Evolutionary conservation across 2,888 invertebrate species (phyloP).

Genomic region (Lathronympha strigana): DNA sequence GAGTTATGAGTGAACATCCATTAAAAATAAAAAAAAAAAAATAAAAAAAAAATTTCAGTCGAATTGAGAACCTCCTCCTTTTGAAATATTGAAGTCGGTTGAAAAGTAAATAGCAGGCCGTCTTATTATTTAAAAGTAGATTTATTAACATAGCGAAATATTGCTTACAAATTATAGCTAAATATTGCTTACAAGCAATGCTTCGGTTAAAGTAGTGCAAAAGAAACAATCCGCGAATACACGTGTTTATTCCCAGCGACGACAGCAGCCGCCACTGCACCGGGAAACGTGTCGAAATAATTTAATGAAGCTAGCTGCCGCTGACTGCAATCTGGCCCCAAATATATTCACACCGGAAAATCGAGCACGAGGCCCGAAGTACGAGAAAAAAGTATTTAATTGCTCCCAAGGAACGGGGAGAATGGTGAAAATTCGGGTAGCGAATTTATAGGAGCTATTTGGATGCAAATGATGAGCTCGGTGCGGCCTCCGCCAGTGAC

Average conservation of each 20-base stretch:
- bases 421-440: slow-evolving; percentile 82
- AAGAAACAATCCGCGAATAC: not conserved
- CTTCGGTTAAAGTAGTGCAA: no score
- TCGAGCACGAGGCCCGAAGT: slow-evolving; percentile 62
- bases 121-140: no score
- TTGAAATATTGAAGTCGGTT: no score
- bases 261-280: slow-evolving; percentile 35
- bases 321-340: slow-evolving; percentile 72
- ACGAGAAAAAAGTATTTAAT: slow-evolving; percentile 81
- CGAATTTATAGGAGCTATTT: slow-evolving; percentile 83
- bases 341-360: slow-evolving; percentile 75
- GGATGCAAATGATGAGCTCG: slow-evolving; percentile 82
- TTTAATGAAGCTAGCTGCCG: slow-evolving; percentile 68
- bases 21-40: no score
- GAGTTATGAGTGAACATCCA: no score
- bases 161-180: not conserved
- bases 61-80: no score
- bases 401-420: slow-evolving; percentile 79
- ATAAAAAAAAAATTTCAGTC: no score
- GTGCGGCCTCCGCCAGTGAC: slow-evolving; percentile 68
- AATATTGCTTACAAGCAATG: no score
- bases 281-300: slow-evolving; percentile 62
- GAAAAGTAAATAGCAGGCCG: no score
- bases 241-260: slow-evolving; percentile 18
- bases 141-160: not conserved